Evolutionary conservation across 92 coral and sea anemone species (phyloP).

Genomic region (Epizoanthus rinbou): DNA sequence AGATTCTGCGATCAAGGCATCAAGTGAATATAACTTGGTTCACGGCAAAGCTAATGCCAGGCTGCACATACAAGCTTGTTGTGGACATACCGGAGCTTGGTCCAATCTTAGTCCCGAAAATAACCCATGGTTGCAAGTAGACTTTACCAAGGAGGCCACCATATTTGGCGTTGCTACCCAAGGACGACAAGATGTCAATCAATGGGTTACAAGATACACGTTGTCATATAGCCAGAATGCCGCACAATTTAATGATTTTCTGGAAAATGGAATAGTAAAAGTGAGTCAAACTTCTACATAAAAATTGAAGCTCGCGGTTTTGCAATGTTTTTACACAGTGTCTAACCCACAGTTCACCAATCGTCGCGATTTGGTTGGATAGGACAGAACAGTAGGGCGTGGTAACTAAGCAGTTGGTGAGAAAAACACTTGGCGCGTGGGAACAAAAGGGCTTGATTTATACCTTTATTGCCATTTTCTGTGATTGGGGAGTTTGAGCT

Average conservation of each 20-base stretch:
- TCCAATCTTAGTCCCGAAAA: fast-evolving
- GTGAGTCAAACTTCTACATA: background rate
- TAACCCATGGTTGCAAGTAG: background rate
- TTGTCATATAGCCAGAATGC: constrained; percentile 1
- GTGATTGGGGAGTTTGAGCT: too few species aligned
- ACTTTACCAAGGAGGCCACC: background rate
- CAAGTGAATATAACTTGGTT: background rate
- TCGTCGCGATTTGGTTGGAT: too few species aligned
- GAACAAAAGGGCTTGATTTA: too few species aligned
- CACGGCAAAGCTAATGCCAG: background rate
- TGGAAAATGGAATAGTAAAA: background rate
- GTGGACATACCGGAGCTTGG: background rate
- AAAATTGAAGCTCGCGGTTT: background rate
- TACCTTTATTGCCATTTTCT: too few species aligned
- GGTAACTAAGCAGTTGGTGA: too few species aligned
- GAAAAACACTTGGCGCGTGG: too few species aligned
- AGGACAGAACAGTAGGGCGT: too few species aligned
- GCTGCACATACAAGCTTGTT: background rate
- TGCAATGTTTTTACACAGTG: background rate
- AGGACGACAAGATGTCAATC: background rate
- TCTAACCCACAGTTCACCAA: too few species aligned
- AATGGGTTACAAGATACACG: background rate
- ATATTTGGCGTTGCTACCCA: background rate
- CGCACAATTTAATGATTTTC: background rate
- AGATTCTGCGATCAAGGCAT: background rate